Evolutionary conservation across 2,113 vertebrate genomes (phyloP).

Genomic region (Notothenia coriiceps): DNA sequence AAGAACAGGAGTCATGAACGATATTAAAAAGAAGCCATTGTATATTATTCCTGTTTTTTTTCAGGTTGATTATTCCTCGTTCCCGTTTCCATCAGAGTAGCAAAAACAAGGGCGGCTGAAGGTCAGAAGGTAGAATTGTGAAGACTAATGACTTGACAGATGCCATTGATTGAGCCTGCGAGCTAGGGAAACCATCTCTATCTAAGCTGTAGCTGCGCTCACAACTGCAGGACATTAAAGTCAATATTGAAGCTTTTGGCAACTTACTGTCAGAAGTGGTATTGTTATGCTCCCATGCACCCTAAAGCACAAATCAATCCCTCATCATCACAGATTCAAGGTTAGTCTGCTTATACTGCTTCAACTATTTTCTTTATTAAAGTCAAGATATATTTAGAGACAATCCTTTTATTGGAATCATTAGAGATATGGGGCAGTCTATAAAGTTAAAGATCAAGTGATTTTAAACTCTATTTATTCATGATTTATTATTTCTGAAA

Average conservation of each 20-base stretch:
- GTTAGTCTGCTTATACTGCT: slow-evolving; percentile 37
- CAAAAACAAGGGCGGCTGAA: slow-evolving; percentile 57
- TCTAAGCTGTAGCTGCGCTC: slow-evolving; percentile 29
- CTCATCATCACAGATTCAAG: slow-evolving; percentile 52
- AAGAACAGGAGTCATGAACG: background rate
- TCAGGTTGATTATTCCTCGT: slow-evolving; percentile 8
- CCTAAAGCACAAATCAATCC: slow-evolving; percentile 64
- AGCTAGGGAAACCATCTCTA: slow-evolving; percentile 58
- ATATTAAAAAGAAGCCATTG: slow-evolving; percentile 5
- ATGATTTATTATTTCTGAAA: slow-evolving; percentile 25
- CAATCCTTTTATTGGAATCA: slow-evolving; percentile 14
- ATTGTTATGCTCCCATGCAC: slow-evolving; percentile 50
- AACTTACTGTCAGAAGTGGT: slow-evolving; percentile 58
- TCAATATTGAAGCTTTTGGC: slow-evolving; percentile 60
- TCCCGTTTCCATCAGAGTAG: slow-evolving; percentile 30
- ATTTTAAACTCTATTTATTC: slow-evolving; percentile 20
- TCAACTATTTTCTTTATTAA: slow-evolving; percentile 43
- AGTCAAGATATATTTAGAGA: slow-evolving; percentile 44
- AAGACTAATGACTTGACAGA: slow-evolving; percentile 73
- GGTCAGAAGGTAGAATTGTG: slow-evolving; percentile 55
- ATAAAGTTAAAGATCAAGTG: slow-evolving; percentile 27
- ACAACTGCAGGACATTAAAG: slow-evolving; percentile 21
- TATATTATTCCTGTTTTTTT: background rate
- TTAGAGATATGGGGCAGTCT: background rate
- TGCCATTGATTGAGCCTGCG: slow-evolving; percentile 69